Percentiles rank a stretch among this genome's conserved stretches.
These are phyloP conservation scores for Anableps anableps DNA, from an alignment of 2,797 vertebrate species.

Conservation along the genomic window DNA sequence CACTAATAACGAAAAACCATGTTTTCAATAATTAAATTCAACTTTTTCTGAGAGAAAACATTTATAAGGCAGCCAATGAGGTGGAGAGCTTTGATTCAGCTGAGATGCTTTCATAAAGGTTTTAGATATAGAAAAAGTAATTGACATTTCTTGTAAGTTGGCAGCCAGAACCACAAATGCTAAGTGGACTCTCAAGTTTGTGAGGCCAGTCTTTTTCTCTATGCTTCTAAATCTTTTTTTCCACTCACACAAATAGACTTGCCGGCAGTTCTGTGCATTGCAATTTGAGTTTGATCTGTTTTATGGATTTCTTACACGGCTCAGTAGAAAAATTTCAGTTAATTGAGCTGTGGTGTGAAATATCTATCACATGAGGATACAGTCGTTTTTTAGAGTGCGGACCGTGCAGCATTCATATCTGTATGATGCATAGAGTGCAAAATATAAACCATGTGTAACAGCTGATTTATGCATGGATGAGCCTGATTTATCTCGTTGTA, in stretches of 20 bases:
- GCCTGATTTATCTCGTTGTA: slow-evolving; percentile 69
- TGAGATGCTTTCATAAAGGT: slow-evolving; percentile 80
- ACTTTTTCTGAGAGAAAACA: slow-evolving; percentile 75
- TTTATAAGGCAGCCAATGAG: slow-evolving; percentile 65
- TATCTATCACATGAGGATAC: slow-evolving; percentile 66
- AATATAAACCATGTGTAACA: slow-evolving; percentile 55
- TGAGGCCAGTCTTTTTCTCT: slow-evolving; percentile 54
- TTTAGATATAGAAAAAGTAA: slow-evolving; percentile 75
- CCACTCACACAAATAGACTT: slow-evolving; percentile 13
- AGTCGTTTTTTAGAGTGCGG: slow-evolving; percentile 60
- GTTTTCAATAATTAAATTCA: slow-evolving; percentile 78
- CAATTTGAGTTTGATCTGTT: slow-evolving; percentile 61
- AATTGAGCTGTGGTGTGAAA: slow-evolving; percentile 70
- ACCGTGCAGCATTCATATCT: slow-evolving; percentile 56
- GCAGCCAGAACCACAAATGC: slow-evolving; percentile 72
- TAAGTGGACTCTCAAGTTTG: slow-evolving; percentile 67
- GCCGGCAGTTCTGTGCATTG: slow-evolving; percentile 26
- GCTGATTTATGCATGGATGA: slow-evolving; percentile 70
- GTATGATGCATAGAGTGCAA: slow-evolving; percentile 57
- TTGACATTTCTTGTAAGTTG: slow-evolving; percentile 80
- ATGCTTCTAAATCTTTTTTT: slow-evolving; percentile 13
- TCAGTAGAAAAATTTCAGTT: slow-evolving; percentile 69
- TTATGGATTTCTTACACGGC: slow-evolving; percentile 68
- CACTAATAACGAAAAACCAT: slow-evolving; percentile 70
- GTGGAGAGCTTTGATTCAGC: slow-evolving; percentile 79